Percentiles rank a stretch among this genome's conserved stretches.
Evolutionary conservation across 2,888 invertebrate genomes (phyloP).

Genomic region (Acleris cristana): DNA sequence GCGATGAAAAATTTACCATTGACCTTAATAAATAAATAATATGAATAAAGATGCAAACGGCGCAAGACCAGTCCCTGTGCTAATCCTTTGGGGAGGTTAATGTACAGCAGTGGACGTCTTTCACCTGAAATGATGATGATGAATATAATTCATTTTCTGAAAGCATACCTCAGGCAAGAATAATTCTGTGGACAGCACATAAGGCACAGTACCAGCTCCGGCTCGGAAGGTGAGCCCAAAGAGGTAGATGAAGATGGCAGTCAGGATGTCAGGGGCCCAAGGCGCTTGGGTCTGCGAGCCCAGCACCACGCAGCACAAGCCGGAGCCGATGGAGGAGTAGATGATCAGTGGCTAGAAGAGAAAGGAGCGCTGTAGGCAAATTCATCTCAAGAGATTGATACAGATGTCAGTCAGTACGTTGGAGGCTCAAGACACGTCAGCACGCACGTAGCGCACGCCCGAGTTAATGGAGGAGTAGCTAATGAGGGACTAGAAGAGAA

Average conservation of each 20-base stretch:
- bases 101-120: too few species aligned
- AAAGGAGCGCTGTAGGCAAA: too few species aligned
- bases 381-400: conserved; percentile 49
- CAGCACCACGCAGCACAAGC: conserved; percentile 43
- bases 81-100: too few species aligned
- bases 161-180: conserved; percentile 63
- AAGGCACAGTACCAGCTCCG: conserved; percentile 64
- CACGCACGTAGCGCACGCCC: conserved; percentile 38
- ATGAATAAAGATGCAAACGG: too few species aligned
- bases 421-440: conserved; percentile 63
- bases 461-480: conserved; percentile 2
- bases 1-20: too few species aligned
- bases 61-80: too few species aligned
- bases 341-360: conserved; percentile 6
- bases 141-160: too few species aligned
- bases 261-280: conserved; percentile 62
- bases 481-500: background rate
- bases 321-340: conserved; percentile 7
- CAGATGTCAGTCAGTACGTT: conserved; percentile 54
- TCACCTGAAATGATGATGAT: too few species aligned
- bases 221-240: conserved; percentile 53
- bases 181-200: conserved; percentile 57
- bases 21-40: too few species aligned
- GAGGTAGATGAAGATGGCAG: conserved; percentile 54
- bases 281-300: conserved; percentile 60